phyloP scores from a whole-genome alignment of 2,888 invertebrate genomes.

The Diogma glabrata region DNA sequence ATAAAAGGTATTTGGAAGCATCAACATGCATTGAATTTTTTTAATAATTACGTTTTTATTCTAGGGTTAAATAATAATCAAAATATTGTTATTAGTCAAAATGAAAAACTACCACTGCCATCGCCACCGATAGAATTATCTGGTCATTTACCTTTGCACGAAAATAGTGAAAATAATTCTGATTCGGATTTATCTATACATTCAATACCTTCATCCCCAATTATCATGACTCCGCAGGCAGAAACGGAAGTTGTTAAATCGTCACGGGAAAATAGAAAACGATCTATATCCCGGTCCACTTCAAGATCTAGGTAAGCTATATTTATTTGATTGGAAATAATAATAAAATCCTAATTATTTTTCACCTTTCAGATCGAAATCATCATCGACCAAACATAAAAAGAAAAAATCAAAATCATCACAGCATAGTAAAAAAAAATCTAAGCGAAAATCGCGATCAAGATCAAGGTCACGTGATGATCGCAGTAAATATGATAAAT shows the following conservation, averaged over 20 bases:
- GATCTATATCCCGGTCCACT: conserved; percentile 14
- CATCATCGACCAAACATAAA: conserved; percentile 20
- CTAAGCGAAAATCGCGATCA: conserved; percentile 22
- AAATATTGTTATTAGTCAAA: not conserved
- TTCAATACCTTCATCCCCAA: conserved; percentile 27
- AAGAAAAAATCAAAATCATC: conserved; percentile 24
- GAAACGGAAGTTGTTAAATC: not conserved
- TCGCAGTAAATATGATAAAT: not conserved
- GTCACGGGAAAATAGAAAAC: conserved; percentile 1
- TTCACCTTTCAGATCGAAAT: conserved; percentile 14
- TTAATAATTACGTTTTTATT: conserved; percentile 12
- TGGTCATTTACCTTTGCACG: conserved; percentile 7
- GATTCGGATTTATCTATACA: conserved; percentile 30
- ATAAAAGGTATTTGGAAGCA: conserved; percentile 37
- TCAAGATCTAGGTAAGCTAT: not conserved
- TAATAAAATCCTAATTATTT: not conserved
- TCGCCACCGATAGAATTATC: not conserved
- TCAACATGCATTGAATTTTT: conserved; percentile 6
- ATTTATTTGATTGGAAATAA: not conserved
- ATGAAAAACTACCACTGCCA: not conserved
- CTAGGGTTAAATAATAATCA: not conserved
- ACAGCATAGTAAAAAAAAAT: conserved; percentile 24
- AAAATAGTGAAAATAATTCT: conserved; percentile 24
- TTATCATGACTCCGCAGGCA: too few species aligned
- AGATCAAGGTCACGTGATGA: conserved; percentile 12